These are phyloP conservation scores for Oophaga sylvatica DNA, from an alignment of 2,797 vertebrate genomes.

Conservation along the genomic window DNA sequence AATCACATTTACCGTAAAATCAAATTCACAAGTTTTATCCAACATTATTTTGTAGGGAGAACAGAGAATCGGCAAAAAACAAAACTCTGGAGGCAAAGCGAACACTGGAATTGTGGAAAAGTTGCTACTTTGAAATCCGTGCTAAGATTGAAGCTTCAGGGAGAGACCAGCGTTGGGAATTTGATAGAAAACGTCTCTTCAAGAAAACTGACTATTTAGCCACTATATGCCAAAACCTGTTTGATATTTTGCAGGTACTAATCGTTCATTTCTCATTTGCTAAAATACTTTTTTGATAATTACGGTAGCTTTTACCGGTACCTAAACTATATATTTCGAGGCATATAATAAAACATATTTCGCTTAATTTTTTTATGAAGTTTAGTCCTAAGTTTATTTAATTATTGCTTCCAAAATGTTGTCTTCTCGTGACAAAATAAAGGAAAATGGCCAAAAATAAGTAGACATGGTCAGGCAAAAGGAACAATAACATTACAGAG, in stretches of 20 bases:
- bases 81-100: conserved; percentile 79
- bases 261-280: background rate
- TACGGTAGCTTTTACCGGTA: background rate
- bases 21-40: background rate
- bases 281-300: background rate
- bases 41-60: conserved; percentile 73
- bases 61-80: conserved; percentile 76
- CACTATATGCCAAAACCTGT: conserved; percentile 85
- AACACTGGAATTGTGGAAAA: conserved; percentile 86
- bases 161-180: conserved; percentile 88
- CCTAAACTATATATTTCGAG: background rate
- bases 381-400: background rate
- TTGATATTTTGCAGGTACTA: conserved; percentile 82
- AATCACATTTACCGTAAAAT: background rate
- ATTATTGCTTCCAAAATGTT: background rate
- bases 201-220: conserved; percentile 90
- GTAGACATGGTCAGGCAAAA: too few relatives aligned
- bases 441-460: too few relatives aligned
- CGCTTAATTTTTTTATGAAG: background rate
- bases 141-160: conserved; percentile 85
- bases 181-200: conserved; percentile 89
- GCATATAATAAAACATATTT: background rate
- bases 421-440: too few relatives aligned
- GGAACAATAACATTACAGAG: too few relatives aligned
- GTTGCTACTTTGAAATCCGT: conserved; percentile 83